phyloP scores from a whole-genome alignment of 2,888 invertebrate genomes.

The Drosophila acutilabella region DNA sequence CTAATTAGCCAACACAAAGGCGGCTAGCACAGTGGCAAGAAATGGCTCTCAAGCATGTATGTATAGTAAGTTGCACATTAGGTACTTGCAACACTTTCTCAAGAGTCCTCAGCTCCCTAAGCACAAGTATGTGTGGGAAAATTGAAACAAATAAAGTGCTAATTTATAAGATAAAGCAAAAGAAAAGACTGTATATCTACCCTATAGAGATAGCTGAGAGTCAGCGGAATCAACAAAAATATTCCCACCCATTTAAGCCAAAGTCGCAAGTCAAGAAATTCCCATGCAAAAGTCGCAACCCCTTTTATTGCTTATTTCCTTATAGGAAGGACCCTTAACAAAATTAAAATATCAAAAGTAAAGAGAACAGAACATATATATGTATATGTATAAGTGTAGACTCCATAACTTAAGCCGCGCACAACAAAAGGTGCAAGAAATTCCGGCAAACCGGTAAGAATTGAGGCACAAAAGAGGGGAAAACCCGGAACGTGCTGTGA shows the following conservation, averaged over 20 bases:
- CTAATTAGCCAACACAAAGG: slow-evolving; percentile 71
- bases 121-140: slow-evolving; percentile 11
- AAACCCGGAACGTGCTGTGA: slow-evolving; percentile 68
- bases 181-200: slow-evolving; percentile 1
- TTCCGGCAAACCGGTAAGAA: slow-evolving; percentile 29
- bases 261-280: slow-evolving; percentile 69
- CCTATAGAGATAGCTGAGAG: slow-evolving; percentile 30
- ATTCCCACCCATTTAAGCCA: slow-evolving; percentile 84
- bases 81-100: slow-evolving; percentile 41
- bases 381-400: slow-evolving; percentile 12
- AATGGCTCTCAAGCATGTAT: slow-evolving; percentile 28
- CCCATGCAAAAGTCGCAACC: slow-evolving; percentile 64
- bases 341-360: slow-evolving; percentile 3
- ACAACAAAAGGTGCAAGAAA: slow-evolving; percentile 48
- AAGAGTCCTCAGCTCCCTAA: slow-evolving; percentile 58
- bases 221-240: slow-evolving; percentile 69
- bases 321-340: neutral
- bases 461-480: slow-evolving; percentile 36
- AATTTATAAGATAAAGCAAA: slow-evolving; percentile 5
- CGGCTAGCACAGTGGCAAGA: slow-evolving; percentile 51
- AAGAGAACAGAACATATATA: neutral
- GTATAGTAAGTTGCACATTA: slow-evolving; percentile 3
- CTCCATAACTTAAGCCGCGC: slow-evolving; percentile 10
- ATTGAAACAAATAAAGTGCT: slow-evolving; percentile 8
- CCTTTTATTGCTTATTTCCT: slow-evolving; percentile 1